Evolutionary conservation across 2,113 vertebrate species (phyloP).

Genomic region (Coracopsis vasa): DNA sequence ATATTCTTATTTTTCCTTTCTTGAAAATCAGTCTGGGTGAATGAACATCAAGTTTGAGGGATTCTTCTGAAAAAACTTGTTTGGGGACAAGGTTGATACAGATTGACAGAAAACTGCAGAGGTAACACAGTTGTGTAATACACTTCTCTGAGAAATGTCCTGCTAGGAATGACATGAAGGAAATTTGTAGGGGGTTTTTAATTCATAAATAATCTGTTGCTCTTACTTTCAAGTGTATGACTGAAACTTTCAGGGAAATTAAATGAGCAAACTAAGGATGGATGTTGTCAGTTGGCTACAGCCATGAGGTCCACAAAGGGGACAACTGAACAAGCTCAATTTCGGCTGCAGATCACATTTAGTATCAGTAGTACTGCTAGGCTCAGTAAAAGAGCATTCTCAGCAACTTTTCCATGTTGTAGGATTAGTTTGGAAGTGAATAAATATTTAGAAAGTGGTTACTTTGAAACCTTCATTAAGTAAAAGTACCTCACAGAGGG

Average conservation of each 20-base stretch:
- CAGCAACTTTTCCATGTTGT: background rate
- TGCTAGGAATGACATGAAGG: background rate
- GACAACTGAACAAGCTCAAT: background rate
- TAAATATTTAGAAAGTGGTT: background rate
- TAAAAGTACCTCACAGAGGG: background rate
- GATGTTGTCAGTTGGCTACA: background rate
- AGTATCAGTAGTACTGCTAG: background rate
- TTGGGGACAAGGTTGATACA: background rate
- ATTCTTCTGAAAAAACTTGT: background rate
- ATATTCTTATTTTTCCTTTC: background rate
- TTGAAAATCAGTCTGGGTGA: background rate
- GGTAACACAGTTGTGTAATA: accelerated
- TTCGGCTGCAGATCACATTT: background rate
- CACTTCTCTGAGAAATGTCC: background rate
- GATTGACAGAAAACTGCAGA: background rate
- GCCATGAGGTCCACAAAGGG: background rate
- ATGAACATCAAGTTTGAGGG: background rate
- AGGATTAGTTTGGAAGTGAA: background rate
- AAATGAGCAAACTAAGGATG: background rate
- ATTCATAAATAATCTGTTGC: background rate
- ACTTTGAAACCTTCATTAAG: background rate
- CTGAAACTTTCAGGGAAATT: background rate
- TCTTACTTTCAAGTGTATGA: background rate
- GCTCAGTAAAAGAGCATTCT: background rate
- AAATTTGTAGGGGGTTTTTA: background rate